phyloP scores from a whole-genome alignment of 1,140 invertebrate genomes.

The Bombus superbus region DNA sequence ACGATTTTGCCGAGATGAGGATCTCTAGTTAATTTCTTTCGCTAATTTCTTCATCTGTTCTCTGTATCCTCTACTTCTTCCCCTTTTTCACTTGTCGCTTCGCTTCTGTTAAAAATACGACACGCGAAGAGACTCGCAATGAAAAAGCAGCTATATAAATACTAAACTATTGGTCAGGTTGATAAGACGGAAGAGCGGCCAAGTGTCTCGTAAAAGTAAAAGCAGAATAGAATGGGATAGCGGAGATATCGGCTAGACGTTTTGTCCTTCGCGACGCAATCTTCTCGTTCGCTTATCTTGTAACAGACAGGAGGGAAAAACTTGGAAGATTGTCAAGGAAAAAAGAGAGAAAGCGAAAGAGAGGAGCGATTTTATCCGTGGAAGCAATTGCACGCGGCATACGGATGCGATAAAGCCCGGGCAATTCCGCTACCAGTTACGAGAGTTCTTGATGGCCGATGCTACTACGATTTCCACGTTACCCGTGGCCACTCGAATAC shows the following conservation, averaged over 20 bases:
- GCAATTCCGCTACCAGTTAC: constrained; percentile 50
- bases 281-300: neutral
- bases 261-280: constrained; percentile 1
- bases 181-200: neutral
- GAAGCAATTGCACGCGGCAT: neutral
- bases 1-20: neutral
- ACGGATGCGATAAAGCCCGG: constrained; percentile 23
- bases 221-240: neutral
- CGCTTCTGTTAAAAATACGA: too few relatives aligned
- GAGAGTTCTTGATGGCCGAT: constrained; percentile 48
- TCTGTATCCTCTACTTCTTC: too few relatives aligned
- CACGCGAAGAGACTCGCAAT: neutral
- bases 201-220: constrained; percentile 33
- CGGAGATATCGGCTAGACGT: neutral
- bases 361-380: constrained; percentile 13
- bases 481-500: constrained; percentile 47
- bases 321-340: neutral
- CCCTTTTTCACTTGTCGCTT: too few relatives aligned
- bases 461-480: constrained; percentile 48
- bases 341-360: neutral
- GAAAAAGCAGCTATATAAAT: too few relatives aligned
- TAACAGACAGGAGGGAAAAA: neutral
- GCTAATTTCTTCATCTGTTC: too few relatives aligned
- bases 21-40: too few relatives aligned
- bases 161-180: too few relatives aligned